Base-by-base conservation (phyloP, 30 jellyfish, hydroid and myxozoan genomes). In the Cassiopea andromeda region DNA sequence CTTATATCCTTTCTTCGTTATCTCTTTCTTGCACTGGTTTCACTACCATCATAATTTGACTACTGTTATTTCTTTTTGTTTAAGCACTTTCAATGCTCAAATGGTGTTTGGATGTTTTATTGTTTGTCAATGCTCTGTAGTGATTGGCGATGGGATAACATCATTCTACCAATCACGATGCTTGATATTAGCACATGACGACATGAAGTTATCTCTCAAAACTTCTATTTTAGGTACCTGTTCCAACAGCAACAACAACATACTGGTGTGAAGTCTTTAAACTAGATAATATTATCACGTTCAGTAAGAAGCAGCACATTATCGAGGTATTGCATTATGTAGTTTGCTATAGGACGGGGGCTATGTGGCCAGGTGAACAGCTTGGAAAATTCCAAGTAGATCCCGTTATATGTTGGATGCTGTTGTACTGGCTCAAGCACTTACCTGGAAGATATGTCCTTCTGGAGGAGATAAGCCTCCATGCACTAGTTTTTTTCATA, bases 191-290 rank as follows among this genome's bases (percentile, higher is more conserved):
- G 64, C 64, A 50, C 5, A 50, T 5, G 9, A 50, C 64, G 8
- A 5, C 16, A 17, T 6, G 16, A 68, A 3, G 45, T 7, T 17
- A 17, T 50, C 64, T 50, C 5, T 50, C 8, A 9, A 2, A 68
- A 68, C 6, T 14, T 43, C 44, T 44, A 2, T 50, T 72, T 72
- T 57, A 77, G 87, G 89, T 81, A 18, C 9, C 77, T 44, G 92
- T 84, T 69, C 92, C 92, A 58, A 44, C 77, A 6, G 10, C 13
- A 47, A 2, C 48, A 46, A 84, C 92, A 4, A 84, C 92, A 45
- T 84, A 81, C 80, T 81, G 89, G 89, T 81, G 89, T 81, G 89
- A 81, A 46, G 89, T 67, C 10, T 81, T 60, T n/a, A 81, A 81
- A 47, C 16, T 81, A 8, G 79, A 61, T 8, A 81, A 67, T 67